Percentiles rank a stretch among this genome's conserved stretches.
These are phyloP conservation scores for Aphrophora alni DNA, from an alignment of 2,888 invertebrate genomes.

Conservation along the genomic window DNA sequence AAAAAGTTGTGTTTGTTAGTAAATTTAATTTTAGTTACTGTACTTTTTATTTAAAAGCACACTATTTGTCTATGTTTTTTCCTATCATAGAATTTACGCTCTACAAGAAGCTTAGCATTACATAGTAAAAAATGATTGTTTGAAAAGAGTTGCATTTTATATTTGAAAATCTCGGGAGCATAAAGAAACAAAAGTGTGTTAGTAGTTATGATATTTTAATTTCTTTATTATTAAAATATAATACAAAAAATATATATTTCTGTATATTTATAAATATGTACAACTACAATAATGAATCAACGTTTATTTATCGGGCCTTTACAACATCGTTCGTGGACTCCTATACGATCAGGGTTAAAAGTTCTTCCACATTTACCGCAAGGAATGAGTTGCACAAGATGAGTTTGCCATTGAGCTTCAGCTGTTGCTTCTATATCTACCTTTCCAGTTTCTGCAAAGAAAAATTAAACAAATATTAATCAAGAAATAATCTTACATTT, in stretches of 20 bases:
- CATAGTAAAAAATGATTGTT: too few species aligned
- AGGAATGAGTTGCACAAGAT: slow-evolving; percentile 63
- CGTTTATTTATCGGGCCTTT: slow-evolving; percentile 53
- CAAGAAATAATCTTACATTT: too few species aligned
- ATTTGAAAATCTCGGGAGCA: too few species aligned
- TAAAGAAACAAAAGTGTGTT: too few species aligned
- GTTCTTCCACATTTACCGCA: slow-evolving; percentile 67
- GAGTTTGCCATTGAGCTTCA: slow-evolving; percentile 64
- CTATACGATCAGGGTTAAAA: slow-evolving; percentile 68
- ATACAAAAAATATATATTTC: neutral
- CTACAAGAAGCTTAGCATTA: too few species aligned
- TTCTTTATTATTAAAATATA: neutral
- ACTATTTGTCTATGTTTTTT: too few species aligned
- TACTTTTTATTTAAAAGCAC: too few species aligned
- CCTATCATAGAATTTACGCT: too few species aligned
- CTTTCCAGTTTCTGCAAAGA: slow-evolving; percentile 52
- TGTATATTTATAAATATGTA: neutral
- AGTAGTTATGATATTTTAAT: neutral
- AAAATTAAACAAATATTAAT: neutral
- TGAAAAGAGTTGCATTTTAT: too few species aligned
- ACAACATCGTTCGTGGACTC: slow-evolving; percentile 68
- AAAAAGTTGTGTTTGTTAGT: too few species aligned
- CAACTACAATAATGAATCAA: neutral
- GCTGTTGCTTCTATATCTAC: slow-evolving; percentile 54
- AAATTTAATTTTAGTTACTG: too few species aligned